Conservation (phyloP, 2,113 vertebrate species). For the Suncus etruscus region DNA sequence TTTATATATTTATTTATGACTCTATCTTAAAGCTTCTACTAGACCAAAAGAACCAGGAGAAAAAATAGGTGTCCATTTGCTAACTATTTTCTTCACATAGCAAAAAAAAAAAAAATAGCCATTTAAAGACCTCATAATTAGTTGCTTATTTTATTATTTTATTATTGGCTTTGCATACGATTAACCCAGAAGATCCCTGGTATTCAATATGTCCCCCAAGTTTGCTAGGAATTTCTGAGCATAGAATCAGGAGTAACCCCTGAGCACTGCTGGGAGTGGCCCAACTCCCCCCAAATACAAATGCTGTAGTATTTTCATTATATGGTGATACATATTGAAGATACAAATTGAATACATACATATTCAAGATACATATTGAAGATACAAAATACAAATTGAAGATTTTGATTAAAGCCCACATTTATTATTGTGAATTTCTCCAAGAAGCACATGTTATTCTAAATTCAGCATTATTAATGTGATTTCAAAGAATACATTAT, state of each 20-base stretch:
- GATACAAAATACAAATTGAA: neutral
- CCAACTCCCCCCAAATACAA: neutral
- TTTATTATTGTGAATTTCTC: slow-evolving; percentile 16
- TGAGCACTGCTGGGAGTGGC: no score
- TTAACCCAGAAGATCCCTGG: no score
- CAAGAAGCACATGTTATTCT: slow-evolving; percentile 2
- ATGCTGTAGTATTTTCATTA: neutral
- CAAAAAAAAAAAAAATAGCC: neutral
- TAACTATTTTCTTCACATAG: neutral
- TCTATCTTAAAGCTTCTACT: neutral
- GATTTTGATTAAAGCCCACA: slow-evolving; percentile 37
- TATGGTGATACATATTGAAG: neutral
- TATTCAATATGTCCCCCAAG: no score
- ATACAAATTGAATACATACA: no score
- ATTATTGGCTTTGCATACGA: neutral
- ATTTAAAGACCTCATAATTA: neutral
- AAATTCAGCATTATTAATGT: neutral
- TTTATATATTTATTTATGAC: neutral
- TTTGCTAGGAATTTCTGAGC: no score
- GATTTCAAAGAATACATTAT: neutral
- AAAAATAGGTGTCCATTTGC: neutral
- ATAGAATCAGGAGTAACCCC: no score
- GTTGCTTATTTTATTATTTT: neutral
- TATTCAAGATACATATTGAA: no score
- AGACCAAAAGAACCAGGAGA: neutral